Evolutionary conservation across 2,888 invertebrate species (phyloP), one percentile per base, ranked within the genome.

Genomic region (Drosophila macrospina): DNA sequence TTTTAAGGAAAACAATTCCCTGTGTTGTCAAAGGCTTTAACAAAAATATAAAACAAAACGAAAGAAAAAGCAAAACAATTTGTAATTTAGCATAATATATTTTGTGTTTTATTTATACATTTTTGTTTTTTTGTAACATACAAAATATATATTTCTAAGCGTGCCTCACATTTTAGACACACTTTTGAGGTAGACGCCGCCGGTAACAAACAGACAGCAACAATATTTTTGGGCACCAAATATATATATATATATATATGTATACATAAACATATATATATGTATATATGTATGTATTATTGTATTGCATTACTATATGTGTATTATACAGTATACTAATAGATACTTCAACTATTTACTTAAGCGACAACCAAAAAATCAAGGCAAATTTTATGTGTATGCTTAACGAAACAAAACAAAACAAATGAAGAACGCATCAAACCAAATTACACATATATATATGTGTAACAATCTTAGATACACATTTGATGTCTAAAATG

Each of bases 171-270:
- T 76, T 72, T 76, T 69, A 51, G 68, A 68, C 69, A 76, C 60
- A 63, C 62, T 71, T 73, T 75, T 71, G 71, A 70, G 64, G 56
- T 56, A 34, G 36, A 51, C 50, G 59, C 67, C 15, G 55, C 30
- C 50, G 65, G 15, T 54, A 64, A 37, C 52, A 64, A 61, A 61
- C 65, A 63, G 59, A 83, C 80, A 83, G 73, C 78, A 83, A 82
- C 83, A 83, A 83, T 83, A 83, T 85, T 82, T 80, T 83, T 83
- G 86, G 83, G 83, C 83, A 83, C 83, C 86, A 83, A 82, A 77
- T 74, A 79, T 74, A 77, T 68, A 70, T 71, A 75, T 45, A 50
- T 66, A 69, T 63, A 67, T 63, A 60, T 59, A 65, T 57, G 45
- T 41, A 64, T 24, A 50, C 44, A 61, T 26, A 42, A 42, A 45